Percentiles rank a stretch among this genome's conserved stretches.
These are phyloP conservation scores for Takifugu bimaculatus DNA, from an alignment of 2,113 vertebrate genomes.

Conservation along the genomic window DNA sequence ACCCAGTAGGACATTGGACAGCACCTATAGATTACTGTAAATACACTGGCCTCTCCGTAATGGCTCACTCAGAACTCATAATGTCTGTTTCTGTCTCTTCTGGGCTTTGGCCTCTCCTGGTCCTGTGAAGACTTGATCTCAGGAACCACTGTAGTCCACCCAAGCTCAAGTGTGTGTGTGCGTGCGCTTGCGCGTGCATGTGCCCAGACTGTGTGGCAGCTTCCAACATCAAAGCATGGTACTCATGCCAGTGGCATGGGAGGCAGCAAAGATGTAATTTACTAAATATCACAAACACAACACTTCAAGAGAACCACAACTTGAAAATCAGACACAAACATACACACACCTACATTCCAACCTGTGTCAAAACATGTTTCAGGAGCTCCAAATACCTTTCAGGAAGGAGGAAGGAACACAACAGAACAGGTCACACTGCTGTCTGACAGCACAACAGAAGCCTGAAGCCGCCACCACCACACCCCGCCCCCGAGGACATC, in stretches of 20 bases:
- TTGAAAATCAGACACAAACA: conserved; percentile 13
- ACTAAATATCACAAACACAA: no score
- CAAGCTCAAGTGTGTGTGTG: conserved; percentile 9
- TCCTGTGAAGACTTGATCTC: conserved; percentile 25
- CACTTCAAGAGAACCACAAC: conserved; percentile 10
- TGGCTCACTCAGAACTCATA: no score
- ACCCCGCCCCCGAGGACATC: conserved; percentile 63
- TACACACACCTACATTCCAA: conserved; percentile 44
- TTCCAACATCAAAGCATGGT: conserved; percentile 21
- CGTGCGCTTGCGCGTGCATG: conserved; percentile 7
- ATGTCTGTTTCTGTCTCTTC: no score
- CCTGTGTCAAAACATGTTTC: conserved; percentile 52
- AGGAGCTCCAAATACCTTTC: conserved; percentile 27
- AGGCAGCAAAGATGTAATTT: conserved; percentile 5
- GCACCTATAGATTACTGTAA: no score
- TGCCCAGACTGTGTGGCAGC: conserved; percentile 23
- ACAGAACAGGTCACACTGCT: conserved; percentile 16
- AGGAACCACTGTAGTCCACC: conserved; percentile 1
- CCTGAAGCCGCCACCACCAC: conserved; percentile 37
- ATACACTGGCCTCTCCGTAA: no score
- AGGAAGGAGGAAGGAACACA: conserved; percentile 34
- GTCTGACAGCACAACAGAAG: conserved; percentile 47
- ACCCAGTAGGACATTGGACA: no score
- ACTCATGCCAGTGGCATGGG: conserved; percentile 2
- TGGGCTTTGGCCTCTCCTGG: no score